These are phyloP conservation scores for Todiramphus saurophagus DNA, from an alignment of 2,113 vertebrate species.

Conservation along the genomic window DNA sequence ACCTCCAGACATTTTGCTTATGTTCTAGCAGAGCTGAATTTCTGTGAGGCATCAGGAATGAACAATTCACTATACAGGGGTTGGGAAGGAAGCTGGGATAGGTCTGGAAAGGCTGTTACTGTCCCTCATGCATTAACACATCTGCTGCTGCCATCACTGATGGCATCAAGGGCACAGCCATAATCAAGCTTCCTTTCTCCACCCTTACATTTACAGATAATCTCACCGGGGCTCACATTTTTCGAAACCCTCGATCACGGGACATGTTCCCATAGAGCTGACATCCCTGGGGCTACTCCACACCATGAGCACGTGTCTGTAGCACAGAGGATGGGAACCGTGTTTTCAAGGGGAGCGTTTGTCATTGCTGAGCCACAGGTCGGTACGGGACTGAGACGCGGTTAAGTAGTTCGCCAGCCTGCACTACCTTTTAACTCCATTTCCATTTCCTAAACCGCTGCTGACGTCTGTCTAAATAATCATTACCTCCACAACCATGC, in stretches of 20 bases:
- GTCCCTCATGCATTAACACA: neutral
- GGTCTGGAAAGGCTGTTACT: neutral
- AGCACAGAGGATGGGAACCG: neutral
- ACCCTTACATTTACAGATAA: neutral
- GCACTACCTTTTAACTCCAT: neutral
- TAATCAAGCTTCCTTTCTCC: neutral
- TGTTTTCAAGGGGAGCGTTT: neutral
- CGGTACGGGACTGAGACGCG: neutral
- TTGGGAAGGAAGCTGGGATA: neutral
- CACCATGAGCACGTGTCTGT: rapidly evolving
- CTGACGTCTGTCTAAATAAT: constrained; percentile 42
- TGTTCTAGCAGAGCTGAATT: neutral
- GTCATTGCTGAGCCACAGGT: neutral
- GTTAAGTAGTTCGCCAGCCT: neutral
- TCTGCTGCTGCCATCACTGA: neutral
- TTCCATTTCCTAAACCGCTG: constrained; percentile 41
- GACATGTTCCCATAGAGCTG: neutral
- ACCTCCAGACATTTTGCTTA: neutral
- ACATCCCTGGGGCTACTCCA: neutral
- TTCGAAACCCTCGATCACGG: neutral
- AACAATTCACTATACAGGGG: neutral
- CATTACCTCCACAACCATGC: neutral
- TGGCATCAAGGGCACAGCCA: neutral
- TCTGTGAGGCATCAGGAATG: neutral
- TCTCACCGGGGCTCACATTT: neutral